phyloP scores from a whole-genome alignment of 2,113 vertebrate species.

The Entosphenus tridentatus region DNA sequence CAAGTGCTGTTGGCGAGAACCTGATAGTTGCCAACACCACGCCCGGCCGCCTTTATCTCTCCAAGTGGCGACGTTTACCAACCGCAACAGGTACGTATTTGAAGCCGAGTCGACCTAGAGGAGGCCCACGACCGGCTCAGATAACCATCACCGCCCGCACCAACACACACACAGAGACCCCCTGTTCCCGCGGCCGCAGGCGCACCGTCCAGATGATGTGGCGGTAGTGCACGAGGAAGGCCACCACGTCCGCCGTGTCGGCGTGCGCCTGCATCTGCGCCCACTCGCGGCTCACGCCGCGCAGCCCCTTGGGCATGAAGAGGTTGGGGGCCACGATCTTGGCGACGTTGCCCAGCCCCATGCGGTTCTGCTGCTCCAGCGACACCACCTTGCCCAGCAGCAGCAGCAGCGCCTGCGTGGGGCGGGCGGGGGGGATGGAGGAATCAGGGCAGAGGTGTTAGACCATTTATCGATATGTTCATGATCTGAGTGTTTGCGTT shows the following conservation, averaged over 20 bases:
- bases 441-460: too few species aligned
- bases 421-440: too few species aligned
- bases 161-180: slow-evolving; percentile 8
- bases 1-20: neutral
- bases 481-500: too few species aligned
- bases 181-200: too few species aligned
- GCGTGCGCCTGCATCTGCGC: slow-evolving; percentile 49
- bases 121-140: too few species aligned
- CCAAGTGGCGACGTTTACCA: neutral
- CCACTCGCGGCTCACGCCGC: slow-evolving; percentile 35
- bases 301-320: slow-evolving; percentile 47
- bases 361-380: slow-evolving; percentile 47
- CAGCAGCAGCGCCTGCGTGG: slow-evolving; percentile 40
- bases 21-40: neutral
- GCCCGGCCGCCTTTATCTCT: neutral
- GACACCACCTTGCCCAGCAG: slow-evolving; percentile 56
- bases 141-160: neutral
- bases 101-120: too few species aligned
- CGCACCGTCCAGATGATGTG: slow-evolving; percentile 58
- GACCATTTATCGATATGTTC: too few species aligned
- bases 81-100: neutral
- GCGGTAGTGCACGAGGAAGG: slow-evolving; percentile 55
- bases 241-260: slow-evolving; percentile 41
- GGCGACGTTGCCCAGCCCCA: slow-evolving; percentile 69
- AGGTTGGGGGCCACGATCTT: slow-evolving; percentile 72